Percentiles rank a stretch among this genome's conserved stretches.
Evolutionary conservation across 2,888 invertebrate genomes (phyloP).

Genomic region (Drosophila siamana): DNA sequence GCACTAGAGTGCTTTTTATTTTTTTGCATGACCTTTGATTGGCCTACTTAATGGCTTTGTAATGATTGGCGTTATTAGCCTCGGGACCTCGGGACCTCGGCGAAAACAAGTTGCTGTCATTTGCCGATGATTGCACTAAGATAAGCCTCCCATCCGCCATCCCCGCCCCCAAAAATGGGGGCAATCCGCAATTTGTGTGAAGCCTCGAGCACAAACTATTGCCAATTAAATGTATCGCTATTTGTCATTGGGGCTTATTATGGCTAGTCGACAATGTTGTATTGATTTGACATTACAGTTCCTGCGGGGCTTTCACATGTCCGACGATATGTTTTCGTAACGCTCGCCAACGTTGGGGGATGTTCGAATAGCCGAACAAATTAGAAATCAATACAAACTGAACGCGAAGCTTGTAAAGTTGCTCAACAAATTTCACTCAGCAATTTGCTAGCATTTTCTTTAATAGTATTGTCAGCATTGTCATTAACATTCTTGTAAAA

Average conservation of each 20-base stretch:
- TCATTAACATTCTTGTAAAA: no score
- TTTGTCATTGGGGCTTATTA: conserved; percentile 70
- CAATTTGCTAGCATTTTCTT: no score
- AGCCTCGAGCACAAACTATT: conserved; percentile 22
- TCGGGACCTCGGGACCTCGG: conserved; percentile 17
- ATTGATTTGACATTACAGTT: conserved; percentile 64
- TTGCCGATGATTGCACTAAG: conserved; percentile 19
- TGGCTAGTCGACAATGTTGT: conserved; percentile 48
- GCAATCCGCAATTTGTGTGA: conserved; percentile 23
- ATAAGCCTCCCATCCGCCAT: no score
- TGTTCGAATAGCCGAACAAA: conserved; percentile 9
- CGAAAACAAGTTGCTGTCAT: conserved; percentile 28
- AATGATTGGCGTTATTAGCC: conserved; percentile 62
- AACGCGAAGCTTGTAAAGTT: background rate
- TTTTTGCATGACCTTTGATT: conserved; percentile 65
- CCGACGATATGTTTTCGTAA: background rate
- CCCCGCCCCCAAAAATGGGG: conserved; percentile 27
- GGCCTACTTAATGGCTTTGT: conserved; percentile 69
- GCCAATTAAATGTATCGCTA: conserved; percentile 59
- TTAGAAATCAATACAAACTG: conserved; percentile 51
- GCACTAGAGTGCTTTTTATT: background rate
- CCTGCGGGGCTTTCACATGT: conserved; percentile 12
- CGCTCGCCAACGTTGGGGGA: background rate
- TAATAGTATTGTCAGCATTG: no score
- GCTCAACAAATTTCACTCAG: background rate